Conservation (phyloP, 2,797 vertebrate species). For the Leuciscus waleckii region DNA sequence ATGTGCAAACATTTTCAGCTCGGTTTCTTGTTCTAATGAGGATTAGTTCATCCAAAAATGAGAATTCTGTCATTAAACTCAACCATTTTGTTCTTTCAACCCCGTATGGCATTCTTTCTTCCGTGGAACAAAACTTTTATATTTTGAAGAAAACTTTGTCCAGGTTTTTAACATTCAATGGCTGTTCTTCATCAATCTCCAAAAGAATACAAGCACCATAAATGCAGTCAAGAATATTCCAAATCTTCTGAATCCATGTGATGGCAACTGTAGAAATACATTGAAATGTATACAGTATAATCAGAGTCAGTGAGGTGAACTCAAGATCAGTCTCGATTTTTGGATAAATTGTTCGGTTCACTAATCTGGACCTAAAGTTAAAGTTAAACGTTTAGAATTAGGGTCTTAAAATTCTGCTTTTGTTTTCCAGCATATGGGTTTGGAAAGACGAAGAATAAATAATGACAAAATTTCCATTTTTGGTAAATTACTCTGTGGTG, state of each 20-base stretch:
- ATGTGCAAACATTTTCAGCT: slow-evolving; percentile 19
- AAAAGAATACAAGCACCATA: background rate
- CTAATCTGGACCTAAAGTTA: background rate
- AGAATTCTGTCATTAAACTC: background rate
- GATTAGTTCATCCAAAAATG: background rate
- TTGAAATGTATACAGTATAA: background rate
- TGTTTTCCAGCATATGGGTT: background rate
- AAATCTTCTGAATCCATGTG: background rate
- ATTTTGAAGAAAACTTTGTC: background rate
- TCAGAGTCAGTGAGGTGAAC: background rate
- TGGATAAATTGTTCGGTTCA: background rate
- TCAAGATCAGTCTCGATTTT: background rate
- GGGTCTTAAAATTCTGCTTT: too few relatives aligned
- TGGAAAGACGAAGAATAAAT: background rate
- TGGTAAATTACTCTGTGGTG: background rate
- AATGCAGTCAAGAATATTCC: background rate
- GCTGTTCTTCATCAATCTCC: background rate
- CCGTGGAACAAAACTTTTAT: background rate
- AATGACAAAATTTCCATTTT: background rate
- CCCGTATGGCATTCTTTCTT: background rate
- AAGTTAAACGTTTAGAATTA: background rate
- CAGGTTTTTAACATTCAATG: background rate
- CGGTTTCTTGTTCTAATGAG: background rate
- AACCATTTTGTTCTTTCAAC: background rate
- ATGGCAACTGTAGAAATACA: background rate